Evolutionary conservation across 2,113 vertebrate genomes (phyloP).

Genomic region (Rhineura floridana): DNA sequence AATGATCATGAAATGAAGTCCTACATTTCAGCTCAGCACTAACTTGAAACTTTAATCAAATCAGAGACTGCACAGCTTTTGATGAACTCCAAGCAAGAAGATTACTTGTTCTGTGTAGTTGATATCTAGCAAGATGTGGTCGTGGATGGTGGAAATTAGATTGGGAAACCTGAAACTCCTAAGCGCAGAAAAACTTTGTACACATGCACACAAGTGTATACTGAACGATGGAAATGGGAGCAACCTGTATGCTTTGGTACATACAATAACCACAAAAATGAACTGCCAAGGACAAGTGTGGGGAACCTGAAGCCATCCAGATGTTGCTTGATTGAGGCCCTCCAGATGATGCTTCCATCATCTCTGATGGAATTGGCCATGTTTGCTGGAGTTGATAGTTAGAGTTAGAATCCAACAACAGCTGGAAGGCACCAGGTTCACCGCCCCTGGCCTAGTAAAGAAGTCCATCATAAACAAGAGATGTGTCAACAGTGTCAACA

Average conservation of each 20-base stretch:
- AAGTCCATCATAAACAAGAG: neutral
- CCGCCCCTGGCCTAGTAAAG: neutral
- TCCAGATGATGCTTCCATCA: too few species aligned
- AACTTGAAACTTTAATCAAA: slow-evolving; percentile 29
- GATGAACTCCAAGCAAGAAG: neutral
- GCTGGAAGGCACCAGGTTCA: too few species aligned
- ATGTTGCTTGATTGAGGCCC: too few species aligned
- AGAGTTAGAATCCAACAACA: too few species aligned
- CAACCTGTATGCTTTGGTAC: slow-evolving; percentile 22
- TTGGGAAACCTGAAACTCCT: neutral
- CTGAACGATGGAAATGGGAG: fast-evolving
- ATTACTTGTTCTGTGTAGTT: slow-evolving; percentile 27
- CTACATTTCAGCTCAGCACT: neutral
- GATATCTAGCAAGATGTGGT: slow-evolving; percentile 1
- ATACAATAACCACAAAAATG: slow-evolving; percentile 42
- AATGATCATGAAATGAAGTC: neutral
- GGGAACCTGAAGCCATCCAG: too few species aligned
- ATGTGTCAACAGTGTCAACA: neutral
- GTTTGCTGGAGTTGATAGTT: too few species aligned
- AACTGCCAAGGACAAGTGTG: neutral
- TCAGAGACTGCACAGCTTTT: neutral
- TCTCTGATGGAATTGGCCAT: too few species aligned
- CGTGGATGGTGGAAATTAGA: slow-evolving; percentile 21
- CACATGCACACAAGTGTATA: neutral
- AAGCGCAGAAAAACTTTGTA: neutral